These are phyloP conservation scores for Patella depressa DNA, from an alignment of 2,888 invertebrate species.

Conservation along the genomic window DNA sequence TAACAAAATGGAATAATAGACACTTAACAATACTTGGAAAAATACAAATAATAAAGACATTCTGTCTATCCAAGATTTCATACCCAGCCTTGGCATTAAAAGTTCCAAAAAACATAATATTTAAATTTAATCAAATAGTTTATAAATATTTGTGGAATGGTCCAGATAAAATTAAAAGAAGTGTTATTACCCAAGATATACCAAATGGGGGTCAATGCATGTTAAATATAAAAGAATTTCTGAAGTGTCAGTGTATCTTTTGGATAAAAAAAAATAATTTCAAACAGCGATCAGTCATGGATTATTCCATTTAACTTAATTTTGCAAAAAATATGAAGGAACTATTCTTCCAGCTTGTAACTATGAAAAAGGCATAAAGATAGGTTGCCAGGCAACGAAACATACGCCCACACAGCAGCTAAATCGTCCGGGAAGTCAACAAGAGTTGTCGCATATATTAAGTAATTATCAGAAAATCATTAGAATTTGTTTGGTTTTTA, in stretches of 20 bases:
- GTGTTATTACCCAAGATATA: constrained; percentile 3
- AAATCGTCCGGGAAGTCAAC: too few species aligned
- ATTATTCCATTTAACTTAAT: neutral
- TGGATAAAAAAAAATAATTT: constrained; percentile 10
- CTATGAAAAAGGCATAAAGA: neutral
- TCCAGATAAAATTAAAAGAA: constrained; percentile 10
- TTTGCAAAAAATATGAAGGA: neutral
- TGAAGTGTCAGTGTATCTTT: constrained; percentile 2
- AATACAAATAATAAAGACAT: constrained; percentile 5
- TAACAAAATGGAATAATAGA: neutral
- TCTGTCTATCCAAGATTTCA: neutral
- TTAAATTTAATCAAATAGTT: constrained; percentile 3
- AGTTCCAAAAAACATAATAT: neutral
- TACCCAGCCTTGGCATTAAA: neutral
- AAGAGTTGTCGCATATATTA: too few species aligned
- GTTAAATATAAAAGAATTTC: constrained; percentile 10
- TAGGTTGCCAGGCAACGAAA: too few species aligned
- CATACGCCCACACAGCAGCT: too few species aligned
- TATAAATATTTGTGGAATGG: constrained; percentile 8
- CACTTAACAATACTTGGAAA: neutral
- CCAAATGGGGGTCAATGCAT: neutral
- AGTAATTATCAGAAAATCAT: too few species aligned
- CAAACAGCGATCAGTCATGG: neutral
- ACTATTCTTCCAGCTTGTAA: constrained; percentile 1
- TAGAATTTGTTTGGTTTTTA: too few species aligned